phyloP scores from a whole-genome alignment of 2,888 invertebrate species.

The Schizotus pectinicornis region DNA sequence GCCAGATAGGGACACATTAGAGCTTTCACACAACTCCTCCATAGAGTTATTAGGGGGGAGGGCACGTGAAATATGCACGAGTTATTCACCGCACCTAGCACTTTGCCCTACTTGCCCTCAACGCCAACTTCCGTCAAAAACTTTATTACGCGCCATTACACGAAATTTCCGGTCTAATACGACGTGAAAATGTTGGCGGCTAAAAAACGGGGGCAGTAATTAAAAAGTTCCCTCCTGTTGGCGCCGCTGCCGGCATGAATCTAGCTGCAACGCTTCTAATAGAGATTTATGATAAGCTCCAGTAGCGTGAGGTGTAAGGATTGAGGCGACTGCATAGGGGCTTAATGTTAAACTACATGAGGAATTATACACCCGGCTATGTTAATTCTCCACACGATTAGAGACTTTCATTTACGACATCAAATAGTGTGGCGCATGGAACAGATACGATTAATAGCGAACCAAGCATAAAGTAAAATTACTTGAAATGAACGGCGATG shows the following conservation, averaged over 20 bases:
- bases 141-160: background rate
- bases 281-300: slow-evolving; percentile 16
- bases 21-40: slow-evolving; percentile 31
- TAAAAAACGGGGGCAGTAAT: background rate
- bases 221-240: background rate
- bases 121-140: too few relatives aligned
- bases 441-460: slow-evolving; percentile 14
- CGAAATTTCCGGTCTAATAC: background rate
- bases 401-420: slow-evolving; percentile 20
- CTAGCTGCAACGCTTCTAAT: background rate
- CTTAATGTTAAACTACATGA: slow-evolving; percentile 15
- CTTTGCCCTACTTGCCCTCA: slow-evolving; percentile 1
- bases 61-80: slow-evolving; percentile 31
- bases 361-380: slow-evolving; percentile 13
- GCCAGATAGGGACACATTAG: slow-evolving; percentile 35
- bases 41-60: slow-evolving; percentile 19
- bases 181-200: background rate
- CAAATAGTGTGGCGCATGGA: slow-evolving; percentile 4
- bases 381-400: slow-evolving; percentile 21
- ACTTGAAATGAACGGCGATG: slow-evolving; percentile 5
- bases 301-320: background rate
- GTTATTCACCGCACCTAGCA: background rate
- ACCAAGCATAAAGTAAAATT: slow-evolving; percentile 6
- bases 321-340: slow-evolving; percentile 9
- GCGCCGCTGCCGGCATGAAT: background rate